Base-by-base conservation (phyloP, 2,113 vertebrate genomes). In the sheep (Ovis aries) region DNA sequence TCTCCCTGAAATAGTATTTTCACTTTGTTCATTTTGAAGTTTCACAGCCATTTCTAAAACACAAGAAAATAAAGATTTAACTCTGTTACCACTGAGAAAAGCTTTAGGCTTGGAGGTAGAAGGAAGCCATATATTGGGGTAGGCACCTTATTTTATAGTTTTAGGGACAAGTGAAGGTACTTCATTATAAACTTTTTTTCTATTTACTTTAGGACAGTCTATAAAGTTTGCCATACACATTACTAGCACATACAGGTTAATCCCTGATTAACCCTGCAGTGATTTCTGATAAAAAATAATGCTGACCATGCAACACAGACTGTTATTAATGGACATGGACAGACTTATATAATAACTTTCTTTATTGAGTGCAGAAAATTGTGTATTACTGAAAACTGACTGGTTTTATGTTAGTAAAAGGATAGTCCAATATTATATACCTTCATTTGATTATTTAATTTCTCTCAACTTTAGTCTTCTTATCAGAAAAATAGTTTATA, bases 341-440 rank as follows among this genome's bases (percentile, higher is more conserved):
- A 87, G 12, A 59, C 2, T 83, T 91, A 94, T 3, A 3, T 13
- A 95, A 40, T 89, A 84, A 57, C 19, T 29, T 43, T 97, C 82
- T 95, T 95, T 62, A 83, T 17, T n/a, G 21, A 91, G 29, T 87
- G 27, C 23, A 71, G 21, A 1, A 87, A 95, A 71, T 67, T 86
- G 7, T 57, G n/a, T 87, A 71, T 60, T 82, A 45, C 45, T 88
- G n/a, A 90, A 62, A 97, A 78, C 36, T 93, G 31, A 71, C 27
- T 83, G 62, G 33, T 9, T 91, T 52, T 88, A 52, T 96, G 92
- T 98, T 96, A 60, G 77, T 59, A 78, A 90, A 92, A 90, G 40
- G 3, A 10, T 87, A 80, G 13, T 43, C 1, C 12, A 67, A 31
- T 81, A 40, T 94, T 96, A 81, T 55, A 43, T 92, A 50, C 2